These are phyloP conservation scores for Eidolon dupreanum DNA, from an alignment of 2,797 vertebrate species.

Conservation along the genomic window DNA sequence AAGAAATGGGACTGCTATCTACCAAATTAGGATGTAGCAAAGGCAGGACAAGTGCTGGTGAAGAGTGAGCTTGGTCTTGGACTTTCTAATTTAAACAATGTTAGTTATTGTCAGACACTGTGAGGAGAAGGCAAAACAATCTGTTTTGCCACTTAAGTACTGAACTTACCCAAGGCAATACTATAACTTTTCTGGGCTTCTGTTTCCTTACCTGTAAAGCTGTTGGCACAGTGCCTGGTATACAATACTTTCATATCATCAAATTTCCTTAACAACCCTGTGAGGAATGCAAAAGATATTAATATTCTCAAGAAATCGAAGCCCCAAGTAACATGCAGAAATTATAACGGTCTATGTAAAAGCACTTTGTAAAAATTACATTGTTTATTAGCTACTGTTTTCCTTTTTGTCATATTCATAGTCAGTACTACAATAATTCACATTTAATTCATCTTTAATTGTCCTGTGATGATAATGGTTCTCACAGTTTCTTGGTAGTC, in stretches of 20 bases:
- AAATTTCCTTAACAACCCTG: background rate
- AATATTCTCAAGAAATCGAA: background rate
- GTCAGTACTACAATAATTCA: background rate
- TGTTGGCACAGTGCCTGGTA: background rate
- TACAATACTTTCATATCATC: background rate
- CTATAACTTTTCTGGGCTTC: background rate
- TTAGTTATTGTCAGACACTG: background rate
- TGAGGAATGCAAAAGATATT: background rate
- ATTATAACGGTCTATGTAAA: background rate
- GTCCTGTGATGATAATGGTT: background rate
- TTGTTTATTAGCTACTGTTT: background rate
- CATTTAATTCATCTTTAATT: background rate
- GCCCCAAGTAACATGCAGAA: background rate
- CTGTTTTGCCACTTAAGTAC: background rate
- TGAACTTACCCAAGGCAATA: background rate
- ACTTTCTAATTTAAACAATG: background rate
- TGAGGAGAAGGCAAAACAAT: background rate
- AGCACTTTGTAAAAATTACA: slow-evolving; percentile 32
- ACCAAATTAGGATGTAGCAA: background rate
- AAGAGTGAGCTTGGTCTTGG: background rate
- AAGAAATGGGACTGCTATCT: background rate
- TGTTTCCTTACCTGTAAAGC: background rate
- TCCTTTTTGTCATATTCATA: background rate
- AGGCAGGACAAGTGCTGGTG: background rate
- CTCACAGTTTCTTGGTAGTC: background rate